These are phyloP conservation scores for Linyphia triangularis DNA, from an alignment of 2,888 invertebrate genomes.

Conservation along the genomic window DNA sequence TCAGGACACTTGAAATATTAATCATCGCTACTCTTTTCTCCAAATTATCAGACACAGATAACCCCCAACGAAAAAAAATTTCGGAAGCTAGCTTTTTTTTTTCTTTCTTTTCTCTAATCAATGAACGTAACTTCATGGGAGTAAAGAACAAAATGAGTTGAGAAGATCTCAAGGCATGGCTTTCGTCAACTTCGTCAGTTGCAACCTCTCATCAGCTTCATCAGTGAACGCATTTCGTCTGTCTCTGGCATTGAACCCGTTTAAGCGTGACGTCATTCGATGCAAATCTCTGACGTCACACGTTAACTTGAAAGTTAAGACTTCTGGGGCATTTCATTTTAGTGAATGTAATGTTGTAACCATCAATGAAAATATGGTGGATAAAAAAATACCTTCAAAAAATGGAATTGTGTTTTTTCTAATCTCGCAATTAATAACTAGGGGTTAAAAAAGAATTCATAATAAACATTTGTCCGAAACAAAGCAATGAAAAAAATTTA, in stretches of 20 bases:
- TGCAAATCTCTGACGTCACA: constrained; percentile 26
- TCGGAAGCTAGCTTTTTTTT: constrained; percentile 28
- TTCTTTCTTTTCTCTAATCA: no score
- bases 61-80: neutral
- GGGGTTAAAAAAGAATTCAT: no score
- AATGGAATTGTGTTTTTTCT: no score
- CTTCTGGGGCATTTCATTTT: no score
- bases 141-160: neutral
- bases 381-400: no score
- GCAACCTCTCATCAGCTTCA: constrained; percentile 18
- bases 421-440: no score
- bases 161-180: neutral
- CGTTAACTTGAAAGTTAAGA: no score
- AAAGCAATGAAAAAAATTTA: no score
- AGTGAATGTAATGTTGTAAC: no score
- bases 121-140: constrained; percentile 23
- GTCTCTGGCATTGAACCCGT: constrained; percentile 71
- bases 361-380: no score
- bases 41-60: neutral
- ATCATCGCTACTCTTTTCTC: neutral
- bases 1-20: neutral
- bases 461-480: no score
- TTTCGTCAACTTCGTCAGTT: constrained; percentile 6
- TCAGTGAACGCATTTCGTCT: constrained; percentile 31
- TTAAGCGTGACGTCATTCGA: constrained; percentile 55